phyloP scores from a whole-genome alignment of 53 echinoderm and acorn worm genomes.

The Actinopyga echinites region DNA sequence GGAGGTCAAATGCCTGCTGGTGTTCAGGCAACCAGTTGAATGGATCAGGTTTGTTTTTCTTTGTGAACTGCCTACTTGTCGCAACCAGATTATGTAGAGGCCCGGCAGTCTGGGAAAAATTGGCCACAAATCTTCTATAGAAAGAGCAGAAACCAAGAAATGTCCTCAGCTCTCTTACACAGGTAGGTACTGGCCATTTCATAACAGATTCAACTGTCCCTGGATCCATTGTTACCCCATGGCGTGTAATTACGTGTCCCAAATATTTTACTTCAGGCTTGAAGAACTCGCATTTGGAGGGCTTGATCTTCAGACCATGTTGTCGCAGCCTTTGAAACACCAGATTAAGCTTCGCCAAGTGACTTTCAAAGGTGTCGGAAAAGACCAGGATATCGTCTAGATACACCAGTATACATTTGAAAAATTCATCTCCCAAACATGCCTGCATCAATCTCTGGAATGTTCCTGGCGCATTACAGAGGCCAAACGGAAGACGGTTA shows the following conservation, averaged over 20 bases:
- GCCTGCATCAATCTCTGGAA: constrained; percentile 47
- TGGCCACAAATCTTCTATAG: constrained; percentile 22
- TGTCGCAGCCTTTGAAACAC: constrained; percentile 48
- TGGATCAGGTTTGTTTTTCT: not conserved
- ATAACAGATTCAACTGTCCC: not conserved
- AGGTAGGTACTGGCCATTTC: not conserved
- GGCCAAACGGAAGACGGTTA: constrained; percentile 36
- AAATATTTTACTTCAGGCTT: constrained; percentile 30
- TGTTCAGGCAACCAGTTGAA: constrained; percentile 2
- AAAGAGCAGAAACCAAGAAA: constrained; percentile 38
- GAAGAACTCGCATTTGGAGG: constrained; percentile 46
- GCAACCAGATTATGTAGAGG: constrained; percentile 17
- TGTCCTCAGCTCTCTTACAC: constrained; percentile 16
- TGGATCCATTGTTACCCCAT: not conserved
- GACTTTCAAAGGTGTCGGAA: constrained; percentile 43
- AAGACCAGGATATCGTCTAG: constrained; percentile 57
- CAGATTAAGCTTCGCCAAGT: constrained; percentile 22
- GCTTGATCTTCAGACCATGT: constrained; percentile 59
- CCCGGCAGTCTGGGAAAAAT: constrained; percentile 17
- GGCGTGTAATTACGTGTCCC: not conserved
- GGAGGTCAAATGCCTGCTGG: constrained; percentile 9
- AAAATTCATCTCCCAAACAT: constrained; percentile 35
- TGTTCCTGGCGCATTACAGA: constrained; percentile 44
- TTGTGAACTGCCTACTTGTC: not conserved
- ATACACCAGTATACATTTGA: constrained; percentile 43